A percentile compares a stretch with the other conserved stretches of the same genome.
phyloP scores from a whole-genome alignment of 2,113 vertebrate species.

The Nothobranchius kuhntae region DNA sequence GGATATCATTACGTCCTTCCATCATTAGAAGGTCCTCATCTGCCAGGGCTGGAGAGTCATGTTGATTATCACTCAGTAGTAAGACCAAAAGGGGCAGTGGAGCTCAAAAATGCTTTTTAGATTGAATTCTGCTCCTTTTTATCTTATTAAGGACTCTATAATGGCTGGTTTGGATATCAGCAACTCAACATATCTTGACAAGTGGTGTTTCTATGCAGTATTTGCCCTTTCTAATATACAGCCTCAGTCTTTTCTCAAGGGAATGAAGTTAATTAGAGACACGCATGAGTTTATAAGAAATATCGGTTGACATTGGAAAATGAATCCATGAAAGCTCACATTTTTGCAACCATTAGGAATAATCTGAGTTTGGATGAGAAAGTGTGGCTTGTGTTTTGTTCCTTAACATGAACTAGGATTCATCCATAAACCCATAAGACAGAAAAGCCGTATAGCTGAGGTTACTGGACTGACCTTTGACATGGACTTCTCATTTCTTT shows the following conservation, averaged over 20 bases:
- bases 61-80: conserved; percentile 70
- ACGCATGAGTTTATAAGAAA: neutral
- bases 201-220: neutral
- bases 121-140: conserved; percentile 52
- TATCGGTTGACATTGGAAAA: neutral
- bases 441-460: neutral
- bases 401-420: conserved; percentile 12
- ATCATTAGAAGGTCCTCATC: conserved; percentile 79
- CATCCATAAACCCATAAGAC: conserved; percentile 13
- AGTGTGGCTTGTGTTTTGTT: conserved; percentile 9
- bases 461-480: conserved; percentile 4
- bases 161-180: conserved; percentile 41
- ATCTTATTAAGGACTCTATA: conserved; percentile 39
- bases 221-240: neutral
- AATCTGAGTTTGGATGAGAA: conserved; percentile 8
- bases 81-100: conserved; percentile 45
- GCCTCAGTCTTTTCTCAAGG: neutral
- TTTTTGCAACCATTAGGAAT: conserved; percentile 7
- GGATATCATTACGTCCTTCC: conserved; percentile 78
- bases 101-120: conserved; percentile 58
- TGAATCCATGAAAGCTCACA: neutral
- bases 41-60: conserved; percentile 62
- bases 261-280: neutral
- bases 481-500: neutral
- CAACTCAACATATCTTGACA: conserved; percentile 4